Conservation (phyloP, 1,140 invertebrate genomes). For the Hycleus cichorii region DNA sequence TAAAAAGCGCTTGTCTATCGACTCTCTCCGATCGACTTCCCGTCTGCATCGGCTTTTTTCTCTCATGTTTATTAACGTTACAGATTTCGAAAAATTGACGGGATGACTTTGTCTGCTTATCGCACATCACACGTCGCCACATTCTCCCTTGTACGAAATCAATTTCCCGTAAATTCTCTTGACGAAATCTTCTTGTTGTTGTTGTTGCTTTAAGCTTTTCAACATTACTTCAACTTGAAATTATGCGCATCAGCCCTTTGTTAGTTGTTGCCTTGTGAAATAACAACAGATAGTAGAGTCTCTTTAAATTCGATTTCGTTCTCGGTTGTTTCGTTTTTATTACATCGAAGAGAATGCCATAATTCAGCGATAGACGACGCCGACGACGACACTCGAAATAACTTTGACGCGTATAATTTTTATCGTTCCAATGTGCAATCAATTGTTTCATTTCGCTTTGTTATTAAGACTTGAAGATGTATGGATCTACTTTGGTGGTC, state of each 20-base stretch:
- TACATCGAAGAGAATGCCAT: slow-evolving; percentile 17
- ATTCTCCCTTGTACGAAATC: slow-evolving; percentile 3
- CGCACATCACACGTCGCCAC: slow-evolving; percentile 8
- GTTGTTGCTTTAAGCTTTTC: no score
- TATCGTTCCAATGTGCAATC: background rate
- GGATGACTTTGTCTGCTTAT: slow-evolving; percentile 6
- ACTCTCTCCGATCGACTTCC: no score
- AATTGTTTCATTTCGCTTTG: slow-evolving; percentile 16
- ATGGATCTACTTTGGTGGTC: slow-evolving; percentile 12
- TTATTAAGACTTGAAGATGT: slow-evolving; percentile 17
- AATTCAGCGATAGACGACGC: slow-evolving; percentile 16
- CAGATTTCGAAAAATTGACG: slow-evolving; percentile 3
- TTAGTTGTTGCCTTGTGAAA: slow-evolving; percentile 13
- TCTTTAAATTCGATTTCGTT: slow-evolving; percentile 4
- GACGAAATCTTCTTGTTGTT: no score
- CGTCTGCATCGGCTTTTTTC: no score
- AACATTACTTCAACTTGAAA: background rate
- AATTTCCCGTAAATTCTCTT: slow-evolving; percentile 3
- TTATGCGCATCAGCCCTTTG: slow-evolving; percentile 14
- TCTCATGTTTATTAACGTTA: slow-evolving; percentile 9
- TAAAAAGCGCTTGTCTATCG: no score
- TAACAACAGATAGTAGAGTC: slow-evolving; percentile 12
- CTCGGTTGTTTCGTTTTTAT: slow-evolving; percentile 14
- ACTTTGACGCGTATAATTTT: slow-evolving; percentile 16
- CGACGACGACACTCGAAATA: slow-evolving; percentile 14